A percentile compares a stretch with the other conserved stretches of the same genome.
phyloP scores from a whole-genome alignment of 92 coral and sea anemone genomes.

The Metridium senile region DNA sequence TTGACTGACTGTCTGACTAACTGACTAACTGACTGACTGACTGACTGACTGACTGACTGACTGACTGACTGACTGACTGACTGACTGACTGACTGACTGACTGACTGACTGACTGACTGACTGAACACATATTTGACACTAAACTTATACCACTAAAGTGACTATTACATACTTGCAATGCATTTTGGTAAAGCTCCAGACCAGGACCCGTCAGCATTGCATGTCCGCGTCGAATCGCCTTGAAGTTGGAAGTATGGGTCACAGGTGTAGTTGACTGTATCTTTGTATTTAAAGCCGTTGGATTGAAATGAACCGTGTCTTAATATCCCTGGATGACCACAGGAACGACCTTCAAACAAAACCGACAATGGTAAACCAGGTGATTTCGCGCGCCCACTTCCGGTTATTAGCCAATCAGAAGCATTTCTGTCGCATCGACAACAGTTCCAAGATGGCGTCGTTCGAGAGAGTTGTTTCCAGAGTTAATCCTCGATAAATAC shows the following conservation, averaged over 20 bases:
- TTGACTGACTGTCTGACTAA: neutral
- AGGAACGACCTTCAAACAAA: slow-evolving; percentile 88
- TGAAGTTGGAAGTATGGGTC: slow-evolving; percentile 65
- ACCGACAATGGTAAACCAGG: no score
- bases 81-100: neutral
- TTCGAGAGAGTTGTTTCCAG: no score
- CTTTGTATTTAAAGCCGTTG: slow-evolving; percentile 55
- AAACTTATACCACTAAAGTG: neutral
- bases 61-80: neutral
- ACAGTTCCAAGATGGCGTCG: no score
- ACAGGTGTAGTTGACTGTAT: slow-evolving; percentile 64
- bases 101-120: neutral
- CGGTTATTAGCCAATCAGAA: no score
- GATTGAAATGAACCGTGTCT: slow-evolving; percentile 50
- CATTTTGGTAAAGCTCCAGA: slow-evolving; percentile 85
- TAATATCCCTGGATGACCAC: slow-evolving; percentile 83
- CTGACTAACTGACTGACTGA: neutral
- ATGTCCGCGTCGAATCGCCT: slow-evolving; percentile 54
- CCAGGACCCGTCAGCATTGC: slow-evolving; percentile 93
- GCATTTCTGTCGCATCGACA: no score
- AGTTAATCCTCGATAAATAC: no score
- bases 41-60: neutral
- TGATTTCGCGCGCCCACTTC: no score
- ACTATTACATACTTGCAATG: slow-evolving; percentile 72
- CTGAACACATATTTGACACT: neutral